A percentile compares a stretch with the other conserved stretches of the same genome.
phyloP scores from a whole-genome alignment of 2,113 vertebrate species.

The Daubentonia madagascariensis region DNA sequence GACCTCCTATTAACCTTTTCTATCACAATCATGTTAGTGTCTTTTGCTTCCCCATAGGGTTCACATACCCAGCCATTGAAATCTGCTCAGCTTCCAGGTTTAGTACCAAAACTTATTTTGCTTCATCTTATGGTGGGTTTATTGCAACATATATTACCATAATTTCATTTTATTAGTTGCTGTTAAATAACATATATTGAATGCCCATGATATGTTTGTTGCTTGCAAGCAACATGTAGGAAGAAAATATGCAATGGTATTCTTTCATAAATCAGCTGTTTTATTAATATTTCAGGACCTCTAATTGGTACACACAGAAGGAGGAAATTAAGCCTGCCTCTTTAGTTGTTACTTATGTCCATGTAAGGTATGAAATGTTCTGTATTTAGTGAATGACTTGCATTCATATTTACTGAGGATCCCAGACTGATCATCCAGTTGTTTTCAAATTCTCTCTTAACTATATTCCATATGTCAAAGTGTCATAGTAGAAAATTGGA shows the following conservation, averaged over 20 bases:
- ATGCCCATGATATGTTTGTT: neutral
- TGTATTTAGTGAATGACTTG: constrained; percentile 2
- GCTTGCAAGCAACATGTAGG: constrained; percentile 37
- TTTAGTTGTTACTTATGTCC: neutral
- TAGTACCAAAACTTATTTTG: constrained; percentile 45
- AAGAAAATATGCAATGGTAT: constrained; percentile 19
- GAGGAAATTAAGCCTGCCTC: neutral
- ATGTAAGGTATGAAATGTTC: neutral
- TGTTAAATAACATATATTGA: constrained; percentile 71
- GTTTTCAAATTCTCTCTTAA: neutral
- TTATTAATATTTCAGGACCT: constrained; percentile 69
- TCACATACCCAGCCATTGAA: neutral
- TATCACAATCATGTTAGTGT: neutral
- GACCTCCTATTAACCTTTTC: neutral
- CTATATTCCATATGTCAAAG: neutral
- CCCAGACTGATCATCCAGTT: neutral
- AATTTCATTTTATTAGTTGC: constrained; percentile 66
- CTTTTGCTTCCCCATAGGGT: neutral
- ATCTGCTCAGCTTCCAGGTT: constrained; percentile 18
- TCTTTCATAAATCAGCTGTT: constrained; percentile 46
- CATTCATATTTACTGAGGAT: neutral
- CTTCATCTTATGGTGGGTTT: constrained; percentile 45
- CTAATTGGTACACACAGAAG: constrained; percentile 52
- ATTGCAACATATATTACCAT: constrained; percentile 60
- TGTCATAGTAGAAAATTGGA: neutral